These are phyloP conservation scores for Cebus imitator DNA, from an alignment of 2,113 vertebrate species.

Conservation along the genomic window DNA sequence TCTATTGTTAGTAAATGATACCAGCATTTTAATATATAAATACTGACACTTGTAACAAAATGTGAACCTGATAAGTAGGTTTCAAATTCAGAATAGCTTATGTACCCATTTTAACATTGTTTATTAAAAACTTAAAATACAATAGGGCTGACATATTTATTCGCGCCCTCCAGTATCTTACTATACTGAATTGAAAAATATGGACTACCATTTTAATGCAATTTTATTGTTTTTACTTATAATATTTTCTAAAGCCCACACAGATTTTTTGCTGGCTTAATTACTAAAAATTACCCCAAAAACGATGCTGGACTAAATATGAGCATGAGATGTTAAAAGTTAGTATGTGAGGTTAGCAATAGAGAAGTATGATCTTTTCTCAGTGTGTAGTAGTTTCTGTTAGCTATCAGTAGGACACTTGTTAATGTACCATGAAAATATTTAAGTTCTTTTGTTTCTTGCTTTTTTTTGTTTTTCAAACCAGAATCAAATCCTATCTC, in stretches of 20 bases:
- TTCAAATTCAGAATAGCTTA: constrained; percentile 42
- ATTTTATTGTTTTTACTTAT: constrained; percentile 25
- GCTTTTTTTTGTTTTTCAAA: not conserved
- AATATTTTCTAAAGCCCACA: not conserved
- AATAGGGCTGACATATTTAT: constrained; percentile 17
- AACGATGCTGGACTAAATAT: not conserved
- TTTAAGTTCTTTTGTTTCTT: not conserved
- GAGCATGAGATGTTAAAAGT: not conserved
- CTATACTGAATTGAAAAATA: not conserved
- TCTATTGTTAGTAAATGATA: not conserved
- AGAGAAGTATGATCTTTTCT: not conserved
- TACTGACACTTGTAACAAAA: constrained; percentile 21
- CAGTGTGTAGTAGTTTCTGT: not conserved
- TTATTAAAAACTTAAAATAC: constrained; percentile 21
- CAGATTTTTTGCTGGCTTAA: not conserved
- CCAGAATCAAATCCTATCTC: not conserved
- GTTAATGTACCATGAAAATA: not conserved
- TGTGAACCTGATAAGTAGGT: not conserved
- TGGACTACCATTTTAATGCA: not conserved
- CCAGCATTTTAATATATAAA: constrained; percentile 37
- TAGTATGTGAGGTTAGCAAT: not conserved
- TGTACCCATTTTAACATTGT: not conserved
- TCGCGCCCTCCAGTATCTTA: not conserved
- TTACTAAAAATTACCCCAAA: constrained; percentile 34
- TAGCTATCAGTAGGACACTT: not conserved